These are phyloP conservation scores for Schizothorax lantsangensis DNA, from an alignment of 2,797 vertebrate genomes.

Conservation along the genomic window DNA sequence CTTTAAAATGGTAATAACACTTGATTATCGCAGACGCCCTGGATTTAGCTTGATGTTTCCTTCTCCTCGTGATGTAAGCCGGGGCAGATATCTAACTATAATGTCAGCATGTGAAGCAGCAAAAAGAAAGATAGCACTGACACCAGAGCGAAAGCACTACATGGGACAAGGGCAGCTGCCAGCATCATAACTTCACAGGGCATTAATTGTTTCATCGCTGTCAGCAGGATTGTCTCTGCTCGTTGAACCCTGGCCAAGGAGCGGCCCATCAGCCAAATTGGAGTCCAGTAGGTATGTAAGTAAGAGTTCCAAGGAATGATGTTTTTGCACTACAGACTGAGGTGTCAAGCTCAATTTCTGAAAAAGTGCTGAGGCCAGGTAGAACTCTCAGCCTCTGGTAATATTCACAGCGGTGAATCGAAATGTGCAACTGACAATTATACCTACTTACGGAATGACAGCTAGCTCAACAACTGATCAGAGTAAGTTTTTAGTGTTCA, in stretches of 20 bases:
- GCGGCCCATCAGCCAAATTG: slow-evolving; percentile 79
- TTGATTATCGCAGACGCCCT: slow-evolving; percentile 1
- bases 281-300: slow-evolving; percentile 64
- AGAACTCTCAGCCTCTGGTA: slow-evolving; percentile 14
- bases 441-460: slow-evolving; percentile 10
- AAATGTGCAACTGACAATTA: slow-evolving; percentile 31
- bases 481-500: background rate
- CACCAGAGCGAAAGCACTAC: slow-evolving; percentile 3
- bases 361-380: slow-evolving; percentile 54
- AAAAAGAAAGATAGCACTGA: slow-evolving; percentile 5
- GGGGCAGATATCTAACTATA: background rate
- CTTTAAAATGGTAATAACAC: slow-evolving; percentile 17
- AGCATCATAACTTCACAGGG: slow-evolving; percentile 76
- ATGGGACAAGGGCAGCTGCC: slow-evolving; percentile 65
- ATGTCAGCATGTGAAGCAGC: slow-evolving; percentile 7
- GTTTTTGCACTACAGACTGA: slow-evolving; percentile 53
- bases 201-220: slow-evolving; percentile 78
- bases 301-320: slow-evolving; percentile 55
- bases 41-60: slow-evolving; percentile 19
- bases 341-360: slow-evolving; percentile 50
- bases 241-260: slow-evolving; percentile 77
- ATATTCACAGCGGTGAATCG: slow-evolving; percentile 30
- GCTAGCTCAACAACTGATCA: background rate
- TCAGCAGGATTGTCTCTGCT: slow-evolving; percentile 77
- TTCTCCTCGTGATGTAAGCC: background rate